Percentiles rank a stretch among this genome's conserved stretches.
Conservation (phyloP, 92 coral and sea anemone genomes). For the Galaxea fascicularis region DNA sequence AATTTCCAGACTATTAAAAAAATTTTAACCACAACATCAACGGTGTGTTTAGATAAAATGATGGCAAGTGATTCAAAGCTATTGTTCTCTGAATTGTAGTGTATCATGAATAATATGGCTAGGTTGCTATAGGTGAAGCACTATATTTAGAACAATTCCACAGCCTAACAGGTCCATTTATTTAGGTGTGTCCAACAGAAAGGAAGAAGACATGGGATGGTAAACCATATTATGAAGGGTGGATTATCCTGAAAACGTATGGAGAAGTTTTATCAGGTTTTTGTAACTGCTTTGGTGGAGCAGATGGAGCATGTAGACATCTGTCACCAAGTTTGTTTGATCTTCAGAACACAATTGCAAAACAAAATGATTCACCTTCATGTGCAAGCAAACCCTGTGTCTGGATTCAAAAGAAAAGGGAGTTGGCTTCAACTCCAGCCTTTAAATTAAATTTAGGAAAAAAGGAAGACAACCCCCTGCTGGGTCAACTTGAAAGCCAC, state of each 20-base stretch:
- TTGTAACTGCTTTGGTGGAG: conserved; percentile 65
- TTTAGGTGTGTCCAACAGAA: conserved; percentile 59
- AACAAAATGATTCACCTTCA: conserved; percentile 1
- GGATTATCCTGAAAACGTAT: conserved; percentile 23
- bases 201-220: conserved; percentile 56
- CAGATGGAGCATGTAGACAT: conserved; percentile 58
- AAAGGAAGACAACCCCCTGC: neutral
- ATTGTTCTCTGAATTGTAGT: neutral
- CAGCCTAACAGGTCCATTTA: neutral
- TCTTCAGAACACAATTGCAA: conserved; percentile 34
- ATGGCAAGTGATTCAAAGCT: neutral
- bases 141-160: neutral
- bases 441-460: neutral
- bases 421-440: conserved; percentile 4
- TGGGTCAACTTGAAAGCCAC: neutral
- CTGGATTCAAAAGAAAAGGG: conserved; percentile 14
- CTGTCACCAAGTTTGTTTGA: conserved; percentile 73
- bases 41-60: neutral
- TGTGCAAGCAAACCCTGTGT: conserved; percentile 4
- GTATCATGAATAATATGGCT: neutral
- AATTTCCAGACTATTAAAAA: neutral
- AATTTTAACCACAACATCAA: neutral
- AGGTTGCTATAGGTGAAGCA: neutral
- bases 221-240: conserved; percentile 51
- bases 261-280: conserved; percentile 37